A percentile compares a stretch with the other conserved stretches of the same genome.
Evolutionary conservation across 2,888 invertebrate species (phyloP).

Genomic region (Drosophila conformis): DNA sequence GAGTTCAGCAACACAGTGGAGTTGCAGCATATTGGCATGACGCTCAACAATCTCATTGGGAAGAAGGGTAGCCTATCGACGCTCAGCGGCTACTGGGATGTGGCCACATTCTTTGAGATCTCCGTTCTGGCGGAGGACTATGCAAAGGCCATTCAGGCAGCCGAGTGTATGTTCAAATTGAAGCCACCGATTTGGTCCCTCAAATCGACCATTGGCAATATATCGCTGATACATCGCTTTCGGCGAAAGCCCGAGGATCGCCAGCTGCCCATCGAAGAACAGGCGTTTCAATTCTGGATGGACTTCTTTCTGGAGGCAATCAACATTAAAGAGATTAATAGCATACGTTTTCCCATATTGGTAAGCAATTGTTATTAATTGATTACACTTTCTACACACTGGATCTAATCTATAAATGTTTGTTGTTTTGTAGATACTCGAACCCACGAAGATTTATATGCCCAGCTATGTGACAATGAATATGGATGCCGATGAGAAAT

Average conservation of each 20-base stretch:
- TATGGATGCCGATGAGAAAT: conserved; percentile 96
- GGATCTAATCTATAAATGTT: neutral
- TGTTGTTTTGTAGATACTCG: conserved; percentile 88
- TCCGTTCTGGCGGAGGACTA: conserved; percentile 99
- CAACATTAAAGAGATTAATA: conserved; percentile 91
- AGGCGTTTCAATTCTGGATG: conserved; percentile 98
- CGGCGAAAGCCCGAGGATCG: conserved; percentile 91
- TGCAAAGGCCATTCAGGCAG: conserved; percentile 97
- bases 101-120: conserved; percentile 99
- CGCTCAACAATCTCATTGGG: conserved; percentile 98
- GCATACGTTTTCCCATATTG: conserved; percentile 92
- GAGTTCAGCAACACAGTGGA: conserved; percentile 97
- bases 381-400: neutral
- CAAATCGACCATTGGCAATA: conserved; percentile 98
- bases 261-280: conserved; percentile 91
- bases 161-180: conserved; percentile 96
- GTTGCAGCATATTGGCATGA: conserved; percentile 96
- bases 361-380: conserved; percentile 56
- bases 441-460: conserved; percentile 96
- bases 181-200: conserved; percentile 97
- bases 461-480: conserved; percentile 98
- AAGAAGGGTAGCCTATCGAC: conserved; percentile 97
- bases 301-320: conserved; percentile 99
- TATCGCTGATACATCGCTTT: conserved; percentile 96
- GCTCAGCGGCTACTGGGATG: conserved; percentile 99